Base-by-base conservation (phyloP, 37 sponge, comb jelly and placozoan species). In the Cliona cf. orientalis region DNA sequence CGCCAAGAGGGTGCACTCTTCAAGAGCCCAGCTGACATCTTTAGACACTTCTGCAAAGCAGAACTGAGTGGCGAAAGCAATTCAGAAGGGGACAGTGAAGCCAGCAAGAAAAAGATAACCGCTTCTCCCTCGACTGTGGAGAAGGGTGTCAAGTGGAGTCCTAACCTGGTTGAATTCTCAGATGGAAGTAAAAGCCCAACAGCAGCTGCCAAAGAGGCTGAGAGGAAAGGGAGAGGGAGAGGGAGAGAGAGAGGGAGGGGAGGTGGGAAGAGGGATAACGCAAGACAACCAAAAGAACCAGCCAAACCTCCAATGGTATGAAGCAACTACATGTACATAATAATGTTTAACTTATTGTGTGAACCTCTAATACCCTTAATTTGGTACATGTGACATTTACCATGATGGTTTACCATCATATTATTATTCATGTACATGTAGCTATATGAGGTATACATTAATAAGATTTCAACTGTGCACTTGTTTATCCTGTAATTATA, bases 11-110 rank as follows among this genome's bases (percentile, higher is more conserved):
- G 35, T 22, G 26, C 80, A 2, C 38, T 44, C 25, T 79, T 79
- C 68, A 55, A 19, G 32, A 79, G 53, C 12, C 83, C 83, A 28
- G 83, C 64, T 1, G 83, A 82, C n/a, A 82, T 82, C 25, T 71
- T 62, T 65, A 22, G 36, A 9, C 36, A 67, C 21, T 40, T 1
- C 64, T 26, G 28, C 5, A 61, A 5, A 31, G 2, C 36, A 32
- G 26, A 9, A 43, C 44, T n/a, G 40, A 35, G 35, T 14, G 59
- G 72, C n/a, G 65, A 56, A 42, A 40, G 25, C 2, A 29, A 60
- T 26, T 22, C 43, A 42, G 62, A 46, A 40, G 32, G 25, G 7
- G 56, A 33, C 3, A 2, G 25, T 5, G 44, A 9, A 9, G 37
- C 42, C 14, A 7, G n/a, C 25, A 69, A 25, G 25, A 69, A 23